A percentile compares a stretch with the other conserved stretches of the same genome.
phyloP scores from a whole-genome alignment of 2,797 vertebrate species.

The Podargus strigoides region DNA sequence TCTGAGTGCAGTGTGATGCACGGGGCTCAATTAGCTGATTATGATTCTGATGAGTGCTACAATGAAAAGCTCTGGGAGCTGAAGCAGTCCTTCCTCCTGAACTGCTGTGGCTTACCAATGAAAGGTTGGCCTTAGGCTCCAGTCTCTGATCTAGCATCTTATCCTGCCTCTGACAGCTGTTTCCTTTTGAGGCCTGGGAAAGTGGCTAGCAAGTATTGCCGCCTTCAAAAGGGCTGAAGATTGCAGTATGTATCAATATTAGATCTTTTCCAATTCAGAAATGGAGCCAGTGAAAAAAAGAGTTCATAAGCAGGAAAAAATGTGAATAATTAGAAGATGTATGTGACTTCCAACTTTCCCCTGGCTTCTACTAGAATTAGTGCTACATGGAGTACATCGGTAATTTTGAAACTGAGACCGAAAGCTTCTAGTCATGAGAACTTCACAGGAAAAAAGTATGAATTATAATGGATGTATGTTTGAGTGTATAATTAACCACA shows the following conservation, averaged over 20 bases:
- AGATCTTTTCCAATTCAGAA: neutral
- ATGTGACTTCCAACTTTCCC: constrained; percentile 36
- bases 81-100: neutral
- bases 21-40: rapidly evolving
- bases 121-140: neutral
- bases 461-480: neutral
- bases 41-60: neutral
- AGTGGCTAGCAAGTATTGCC: neutral
- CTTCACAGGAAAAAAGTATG: neutral
- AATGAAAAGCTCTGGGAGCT: neutral
- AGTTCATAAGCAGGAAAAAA: constrained; percentile 1
- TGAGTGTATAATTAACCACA: neutral
- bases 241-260: neutral
- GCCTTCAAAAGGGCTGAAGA: neutral
- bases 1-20: rapidly evolving
- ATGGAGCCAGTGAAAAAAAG: neutral
- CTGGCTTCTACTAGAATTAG: constrained; percentile 19
- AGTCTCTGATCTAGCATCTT: neutral
- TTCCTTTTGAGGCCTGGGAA: constrained; percentile 4
- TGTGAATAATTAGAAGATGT: neutral
- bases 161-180: neutral
- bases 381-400: neutral
- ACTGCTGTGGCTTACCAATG: neutral
- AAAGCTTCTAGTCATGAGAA: constrained; percentile 19
- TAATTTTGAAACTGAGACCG: constrained; percentile 27